Evolutionary conservation across 2,888 invertebrate species (phyloP).

Genomic region (Plebejus melissa): DNA sequence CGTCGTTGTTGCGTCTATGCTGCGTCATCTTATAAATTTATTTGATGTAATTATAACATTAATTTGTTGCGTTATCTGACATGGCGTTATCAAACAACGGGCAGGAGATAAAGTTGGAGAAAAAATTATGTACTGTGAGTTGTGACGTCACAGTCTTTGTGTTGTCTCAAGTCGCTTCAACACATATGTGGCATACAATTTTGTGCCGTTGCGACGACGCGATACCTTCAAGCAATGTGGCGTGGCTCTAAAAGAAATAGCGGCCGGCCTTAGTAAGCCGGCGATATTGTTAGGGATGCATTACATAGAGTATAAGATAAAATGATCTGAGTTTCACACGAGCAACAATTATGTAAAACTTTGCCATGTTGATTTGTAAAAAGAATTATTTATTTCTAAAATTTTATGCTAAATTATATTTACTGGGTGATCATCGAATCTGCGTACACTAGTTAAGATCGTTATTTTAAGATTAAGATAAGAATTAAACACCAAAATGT

Average conservation of each 20-base stretch:
- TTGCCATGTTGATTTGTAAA: constrained; percentile 32
- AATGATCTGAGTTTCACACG: constrained; percentile 45
- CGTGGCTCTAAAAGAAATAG: background rate
- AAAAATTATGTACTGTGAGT: background rate
- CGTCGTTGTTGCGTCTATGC: background rate
- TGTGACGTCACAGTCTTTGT: background rate
- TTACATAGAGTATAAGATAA: constrained; percentile 39
- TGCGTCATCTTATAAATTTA: background rate
- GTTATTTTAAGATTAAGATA: background rate
- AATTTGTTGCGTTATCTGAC: too few species aligned
- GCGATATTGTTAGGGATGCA: constrained; percentile 24
- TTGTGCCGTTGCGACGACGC: background rate
- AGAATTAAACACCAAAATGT: background rate
- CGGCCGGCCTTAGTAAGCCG: constrained; percentile 17
- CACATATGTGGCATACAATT: background rate
- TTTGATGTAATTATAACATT: too few species aligned
- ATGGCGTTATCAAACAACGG: too few species aligned
- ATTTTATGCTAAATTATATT: constrained; percentile 29
- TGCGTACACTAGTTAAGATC: background rate
- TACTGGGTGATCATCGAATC: constrained; percentile 22
- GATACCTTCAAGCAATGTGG: background rate
- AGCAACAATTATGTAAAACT: constrained; percentile 38
- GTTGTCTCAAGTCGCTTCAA: background rate
- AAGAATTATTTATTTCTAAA: constrained; percentile 35
- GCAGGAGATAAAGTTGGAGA: background rate